A percentile compares a stretch with the other conserved stretches of the same genome.
Conservation (phyloP, 1,140 invertebrate species). For the Drosophila sproati region DNA sequence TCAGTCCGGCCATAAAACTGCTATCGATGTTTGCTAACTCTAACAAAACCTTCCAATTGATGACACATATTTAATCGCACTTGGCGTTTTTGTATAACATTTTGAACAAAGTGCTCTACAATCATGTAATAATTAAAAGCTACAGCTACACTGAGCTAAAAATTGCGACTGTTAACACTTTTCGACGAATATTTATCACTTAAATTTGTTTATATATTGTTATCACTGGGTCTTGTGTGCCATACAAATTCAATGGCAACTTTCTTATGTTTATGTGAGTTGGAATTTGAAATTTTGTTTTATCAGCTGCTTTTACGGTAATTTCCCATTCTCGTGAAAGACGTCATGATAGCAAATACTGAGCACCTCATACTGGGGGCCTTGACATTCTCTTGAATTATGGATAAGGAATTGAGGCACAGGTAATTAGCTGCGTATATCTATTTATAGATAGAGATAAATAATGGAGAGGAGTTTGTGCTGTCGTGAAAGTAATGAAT, state of each 20-base stretch:
- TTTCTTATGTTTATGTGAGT: slow-evolving; percentile 13
- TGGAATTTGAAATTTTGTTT: slow-evolving; percentile 13
- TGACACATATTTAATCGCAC: slow-evolving; percentile 20
- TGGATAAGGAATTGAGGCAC: too few relatives aligned
- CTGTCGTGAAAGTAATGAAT: too few relatives aligned
- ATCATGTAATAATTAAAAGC: slow-evolving; percentile 45
- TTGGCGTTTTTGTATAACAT: background rate
- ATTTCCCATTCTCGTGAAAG: background rate
- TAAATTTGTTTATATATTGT: slow-evolving; percentile 4
- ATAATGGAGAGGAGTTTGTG: too few relatives aligned
- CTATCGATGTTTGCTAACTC: slow-evolving; percentile 3
- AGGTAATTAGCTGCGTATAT: too few relatives aligned
- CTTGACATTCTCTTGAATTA: background rate
- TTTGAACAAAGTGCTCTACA: slow-evolving; percentile 45
- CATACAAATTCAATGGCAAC: slow-evolving; percentile 48
- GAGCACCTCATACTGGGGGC: background rate
- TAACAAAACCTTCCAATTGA: background rate
- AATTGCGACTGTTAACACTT: slow-evolving; percentile 27
- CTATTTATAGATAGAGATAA: too few relatives aligned
- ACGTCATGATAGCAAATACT: slow-evolving; percentile 13
- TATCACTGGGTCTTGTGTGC: slow-evolving; percentile 7
- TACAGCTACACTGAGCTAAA: slow-evolving; percentile 27
- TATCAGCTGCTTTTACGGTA: slow-evolving; percentile 40
- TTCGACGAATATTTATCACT: slow-evolving; percentile 26
- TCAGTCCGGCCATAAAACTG: background rate